Evolutionary conservation across 2,888 invertebrate genomes (phyloP).

Genomic region (Micoletzkya japonica): DNA sequence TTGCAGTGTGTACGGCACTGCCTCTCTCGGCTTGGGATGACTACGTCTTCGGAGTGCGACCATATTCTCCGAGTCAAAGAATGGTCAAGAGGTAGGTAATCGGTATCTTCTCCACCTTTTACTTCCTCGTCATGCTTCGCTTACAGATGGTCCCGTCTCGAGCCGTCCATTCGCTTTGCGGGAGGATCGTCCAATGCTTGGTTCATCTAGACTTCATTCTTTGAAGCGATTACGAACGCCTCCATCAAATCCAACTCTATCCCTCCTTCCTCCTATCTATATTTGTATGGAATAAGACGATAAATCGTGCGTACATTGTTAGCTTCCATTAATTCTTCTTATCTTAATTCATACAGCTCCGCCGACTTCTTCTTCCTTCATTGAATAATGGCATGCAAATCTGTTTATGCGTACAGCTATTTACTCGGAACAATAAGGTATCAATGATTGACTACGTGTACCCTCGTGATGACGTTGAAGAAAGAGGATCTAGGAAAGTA

Average conservation of each 20-base stretch:
- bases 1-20: slow-evolving; percentile 5
- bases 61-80: slow-evolving; percentile 7
- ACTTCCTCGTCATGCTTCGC: background rate
- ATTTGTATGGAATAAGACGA: background rate
- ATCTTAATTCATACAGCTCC: no score
- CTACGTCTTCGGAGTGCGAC: background rate
- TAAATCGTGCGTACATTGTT: background rate
- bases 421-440: no score
- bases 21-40: background rate
- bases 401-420: no score
- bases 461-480: background rate
- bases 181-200: slow-evolving; percentile 9
- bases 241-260: no score
- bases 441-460: no score
- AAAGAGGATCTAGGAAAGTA: no score
- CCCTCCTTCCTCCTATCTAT: background rate
- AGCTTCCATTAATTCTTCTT: no score
- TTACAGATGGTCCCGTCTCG: slow-evolving; percentile 26
- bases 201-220: slow-evolving; percentile 14
- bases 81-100: slow-evolving; percentile 19
- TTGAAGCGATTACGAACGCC: no score
- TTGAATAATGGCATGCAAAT: no score
- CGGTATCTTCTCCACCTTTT: background rate
- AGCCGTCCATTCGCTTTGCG: slow-evolving; percentile 27
- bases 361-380: no score